Evolutionary conservation across 2,113 vertebrate genomes (phyloP), one percentile per base, ranked within the genome.

Genomic region (Cebidichthys violaceus): DNA sequence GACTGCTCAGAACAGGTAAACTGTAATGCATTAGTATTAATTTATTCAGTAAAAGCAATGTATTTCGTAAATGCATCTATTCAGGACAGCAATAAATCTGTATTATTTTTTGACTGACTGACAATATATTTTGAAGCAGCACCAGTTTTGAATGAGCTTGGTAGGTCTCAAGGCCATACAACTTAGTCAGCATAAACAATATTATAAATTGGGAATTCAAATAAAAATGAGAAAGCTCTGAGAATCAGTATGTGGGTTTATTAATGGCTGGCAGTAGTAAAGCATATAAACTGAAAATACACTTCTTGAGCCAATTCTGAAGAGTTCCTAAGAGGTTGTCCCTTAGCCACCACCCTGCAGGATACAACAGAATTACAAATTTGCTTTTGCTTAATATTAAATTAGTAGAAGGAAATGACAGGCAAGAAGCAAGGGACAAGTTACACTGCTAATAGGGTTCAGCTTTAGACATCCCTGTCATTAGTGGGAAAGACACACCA

Each of bases 381-480:
- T 83, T 78, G 13, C 77, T 83, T 85, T 89, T 83, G 17, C 85
- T 70, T 78, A 39, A 43, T 83, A 70, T 91, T 89, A 74, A 89
- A 90, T 91, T 88, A 90, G 82, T 59, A 64, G 69, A 45, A 18
- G 71, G 6, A 81, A 83, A 84, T 86, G 81, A 79, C 86, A 83
- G 69, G 65, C 76, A 77, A 81, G 62, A 77, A 71, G 61, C 62
- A 75, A 50, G 69, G 47, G 68, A 81, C 70, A 71, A 31, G 50
- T 84, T 84, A 72, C 17, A 54, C 27, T 69, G 35, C 86, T 87
- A 84, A 90, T 81, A 57, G 73, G 75, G 76, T 65, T 89, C 75
- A 84, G 37, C 61, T 81, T 76, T 76, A 86, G 72, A 84, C 37
- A 68, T 76, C 64, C 75, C 62, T 82, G 84, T 82, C 69, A 85